Evolutionary conservation across 2,113 vertebrate genomes (phyloP).

Genomic region (Limanda limanda): DNA sequence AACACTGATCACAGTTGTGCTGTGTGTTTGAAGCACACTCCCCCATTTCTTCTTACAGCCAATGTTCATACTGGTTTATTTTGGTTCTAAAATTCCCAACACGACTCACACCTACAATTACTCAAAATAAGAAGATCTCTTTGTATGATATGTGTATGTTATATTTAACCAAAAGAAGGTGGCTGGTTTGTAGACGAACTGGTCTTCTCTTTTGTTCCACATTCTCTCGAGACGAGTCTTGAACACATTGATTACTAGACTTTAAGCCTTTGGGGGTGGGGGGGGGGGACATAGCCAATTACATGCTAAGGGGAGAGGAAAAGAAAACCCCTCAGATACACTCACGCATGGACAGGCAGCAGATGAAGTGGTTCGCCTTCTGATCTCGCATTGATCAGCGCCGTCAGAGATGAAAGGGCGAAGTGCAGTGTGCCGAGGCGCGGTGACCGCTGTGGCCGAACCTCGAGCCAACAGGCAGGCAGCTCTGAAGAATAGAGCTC

Average conservation of each 20-base stretch:
- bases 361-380: slow-evolving; percentile 59
- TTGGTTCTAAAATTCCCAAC: not conserved
- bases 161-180: slow-evolving; percentile 13
- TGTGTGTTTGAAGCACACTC: slow-evolving; percentile 8
- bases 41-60: not conserved
- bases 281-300: slow-evolving; percentile 41
- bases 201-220: not conserved
- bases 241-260: slow-evolving; percentile 22
- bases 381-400: slow-evolving; percentile 71
- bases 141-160: slow-evolving; percentile 26
- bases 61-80: not conserved
- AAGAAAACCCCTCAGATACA: slow-evolving; percentile 21
- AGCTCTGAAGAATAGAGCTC: slow-evolving; percentile 42
- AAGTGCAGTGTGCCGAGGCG: slow-evolving; percentile 26
- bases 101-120: slow-evolving; percentile 2
- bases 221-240: slow-evolving; percentile 1
- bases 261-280: slow-evolving; percentile 19
- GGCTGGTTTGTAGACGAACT: slow-evolving; percentile 6
- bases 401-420: slow-evolving; percentile 64
- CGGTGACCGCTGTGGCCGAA: slow-evolving; percentile 41
- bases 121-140: not conserved
- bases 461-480: slow-evolving; percentile 17
- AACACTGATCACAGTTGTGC: slow-evolving; percentile 11
- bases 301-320: slow-evolving; percentile 22
- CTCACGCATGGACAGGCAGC: slow-evolving; percentile 25